Conservation (phyloP, 2,888 invertebrate species). For the Xanthorhoe designata region DNA sequence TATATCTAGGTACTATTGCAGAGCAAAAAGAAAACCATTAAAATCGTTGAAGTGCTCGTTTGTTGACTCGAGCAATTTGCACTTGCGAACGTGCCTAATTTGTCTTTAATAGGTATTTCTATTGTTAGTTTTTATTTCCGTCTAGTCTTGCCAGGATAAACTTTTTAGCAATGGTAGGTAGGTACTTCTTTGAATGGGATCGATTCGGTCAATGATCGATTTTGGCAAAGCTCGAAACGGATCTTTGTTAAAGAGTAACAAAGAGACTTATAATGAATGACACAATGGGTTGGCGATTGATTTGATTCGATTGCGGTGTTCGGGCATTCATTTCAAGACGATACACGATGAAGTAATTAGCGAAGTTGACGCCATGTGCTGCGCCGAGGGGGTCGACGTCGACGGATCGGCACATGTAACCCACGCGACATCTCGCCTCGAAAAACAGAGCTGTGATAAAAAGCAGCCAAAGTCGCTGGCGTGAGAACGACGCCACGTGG, state of each 20-base stretch:
- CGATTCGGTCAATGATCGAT: conserved; percentile 11
- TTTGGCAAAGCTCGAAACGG: conserved; percentile 10
- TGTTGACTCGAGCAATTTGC: conserved; percentile 75
- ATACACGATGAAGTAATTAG: conserved; percentile 78
- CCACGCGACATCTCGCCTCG: conserved; percentile 73
- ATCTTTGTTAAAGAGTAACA: not conserved
- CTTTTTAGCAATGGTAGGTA: conserved; percentile 24
- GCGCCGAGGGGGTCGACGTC: conserved; percentile 76
- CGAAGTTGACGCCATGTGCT: conserved; percentile 75
- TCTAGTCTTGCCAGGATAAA: conserved; percentile 47
- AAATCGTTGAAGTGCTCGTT: conserved; percentile 63
- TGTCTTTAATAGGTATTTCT: conserved; percentile 60
- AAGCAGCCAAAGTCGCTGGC: conserved; percentile 69
- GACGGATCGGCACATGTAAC: conserved; percentile 73
- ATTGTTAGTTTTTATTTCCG: conserved; percentile 71
- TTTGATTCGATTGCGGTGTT: conserved; percentile 25
- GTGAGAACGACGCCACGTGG: conserved; percentile 83
- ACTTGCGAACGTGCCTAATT: conserved; percentile 66
- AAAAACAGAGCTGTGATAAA: conserved; percentile 73
- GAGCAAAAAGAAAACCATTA: conserved; percentile 77
- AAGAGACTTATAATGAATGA: not conserved
- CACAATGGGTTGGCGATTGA: conserved; percentile 1
- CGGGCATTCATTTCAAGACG: conserved; percentile 13
- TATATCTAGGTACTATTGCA: conserved; percentile 66
- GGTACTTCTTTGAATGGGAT: conserved; percentile 50